Base-by-base conservation (phyloP, 2,888 invertebrate species). In the Cataglyphis rosenhaueri region DNA sequence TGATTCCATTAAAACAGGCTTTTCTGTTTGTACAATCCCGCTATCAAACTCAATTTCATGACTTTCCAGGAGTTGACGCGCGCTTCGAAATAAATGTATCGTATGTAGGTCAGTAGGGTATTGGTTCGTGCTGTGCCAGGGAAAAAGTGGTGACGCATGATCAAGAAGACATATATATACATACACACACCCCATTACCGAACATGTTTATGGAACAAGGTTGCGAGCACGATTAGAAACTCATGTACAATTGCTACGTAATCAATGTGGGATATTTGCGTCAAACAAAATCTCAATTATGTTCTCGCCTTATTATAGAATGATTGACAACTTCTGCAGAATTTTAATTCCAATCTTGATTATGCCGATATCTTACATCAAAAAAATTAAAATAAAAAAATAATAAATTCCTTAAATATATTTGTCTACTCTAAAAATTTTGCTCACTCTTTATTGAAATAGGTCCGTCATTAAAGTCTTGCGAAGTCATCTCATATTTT, bases 171-270 rank as follows among this genome's bases (percentile, higher is more conserved):
- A 62, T n/a, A 55, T 12, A 32, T 10, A 52, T 41, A 61, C 48
- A 61, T 48, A 75, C 21, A 12, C 2, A 64, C 55, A 76, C 12
- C 3, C 66, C 71, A 25, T 79, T 71, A 61, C 71, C 59, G 25
- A 71, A 71, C 44, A 21, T 35, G 73, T 79, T 79, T 71, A 59
- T 79, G 35, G 78, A 48, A 35, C 78, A 79, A 79, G 71, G 78
- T 79, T 79, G 78, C 57, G 29, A 32, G 76, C 68, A 15, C n/a
- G 55, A 4, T 32, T 9, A 71, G 59, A 78, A 78, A 71, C 44
- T 68, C 38, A 5, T 32, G 21, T 29, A 6, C 29, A 76, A 66
- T 3, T 25, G 6, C 12, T 29, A 29, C 25, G 15, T 21, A 59
- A 71, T 76, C 76, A 55, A 76, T 68, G 76, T n/a, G 38, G 38